Evolutionary conservation across 2,113 vertebrate genomes (phyloP).

Genomic region (Capra hircus): DNA sequence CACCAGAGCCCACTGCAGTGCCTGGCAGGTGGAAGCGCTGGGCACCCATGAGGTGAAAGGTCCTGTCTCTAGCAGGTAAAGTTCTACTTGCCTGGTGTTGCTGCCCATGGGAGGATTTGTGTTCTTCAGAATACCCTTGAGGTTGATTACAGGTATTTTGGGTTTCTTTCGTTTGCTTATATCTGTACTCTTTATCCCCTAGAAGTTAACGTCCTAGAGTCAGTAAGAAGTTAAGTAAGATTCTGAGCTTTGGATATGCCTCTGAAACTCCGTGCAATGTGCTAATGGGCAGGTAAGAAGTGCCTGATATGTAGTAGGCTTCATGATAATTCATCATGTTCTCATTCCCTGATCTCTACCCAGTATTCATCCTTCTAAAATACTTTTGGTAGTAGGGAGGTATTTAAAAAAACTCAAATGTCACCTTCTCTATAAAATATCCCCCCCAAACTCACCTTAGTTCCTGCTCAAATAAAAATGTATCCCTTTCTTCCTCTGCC

Average conservation of each 20-base stretch:
- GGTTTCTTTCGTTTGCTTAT: background rate
- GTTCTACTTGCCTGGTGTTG: background rate
- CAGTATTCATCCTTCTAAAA: background rate
- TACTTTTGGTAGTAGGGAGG: background rate
- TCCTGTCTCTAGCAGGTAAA: background rate
- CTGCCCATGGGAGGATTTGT: background rate
- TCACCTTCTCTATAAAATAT: background rate
- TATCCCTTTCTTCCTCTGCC: background rate
- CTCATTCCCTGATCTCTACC: background rate
- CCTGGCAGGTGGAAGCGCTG: background rate
- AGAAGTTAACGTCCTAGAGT: background rate
- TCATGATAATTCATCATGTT: background rate
- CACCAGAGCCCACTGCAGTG: too few relatives aligned
- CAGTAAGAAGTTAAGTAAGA: background rate
- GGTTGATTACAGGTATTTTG: background rate
- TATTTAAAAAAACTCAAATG: background rate
- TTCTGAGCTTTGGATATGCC: background rate
- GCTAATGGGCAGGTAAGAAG: background rate
- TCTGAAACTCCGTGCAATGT: background rate
- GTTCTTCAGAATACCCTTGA: background rate
- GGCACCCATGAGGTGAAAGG: background rate
- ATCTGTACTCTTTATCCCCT: fast-evolving
- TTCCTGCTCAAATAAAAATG: background rate
- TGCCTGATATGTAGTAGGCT: background rate
- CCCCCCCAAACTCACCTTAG: background rate